Percentiles rank a stretch among this genome's conserved stretches.
phyloP scores from a whole-genome alignment of 2,797 vertebrate species.

The Cuculus canorus region DNA sequence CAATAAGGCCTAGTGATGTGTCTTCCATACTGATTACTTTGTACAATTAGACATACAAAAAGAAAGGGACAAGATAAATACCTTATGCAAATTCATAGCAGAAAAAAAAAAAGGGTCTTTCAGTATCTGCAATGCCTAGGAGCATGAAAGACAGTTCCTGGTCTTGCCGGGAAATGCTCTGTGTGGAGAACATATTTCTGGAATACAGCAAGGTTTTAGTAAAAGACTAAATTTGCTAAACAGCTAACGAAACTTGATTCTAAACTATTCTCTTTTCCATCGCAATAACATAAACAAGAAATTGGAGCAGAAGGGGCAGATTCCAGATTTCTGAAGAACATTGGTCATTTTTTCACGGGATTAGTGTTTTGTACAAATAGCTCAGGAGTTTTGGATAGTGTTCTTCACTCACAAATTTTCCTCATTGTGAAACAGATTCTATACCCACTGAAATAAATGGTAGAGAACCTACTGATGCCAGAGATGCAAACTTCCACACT shows the following conservation, averaged over 20 bases:
- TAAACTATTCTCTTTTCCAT: background rate
- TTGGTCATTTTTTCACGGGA: background rate
- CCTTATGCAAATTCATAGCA: constrained; percentile 54
- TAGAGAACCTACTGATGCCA: background rate
- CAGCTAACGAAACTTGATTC: background rate
- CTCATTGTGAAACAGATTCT: background rate
- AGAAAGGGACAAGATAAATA: constrained; percentile 55
- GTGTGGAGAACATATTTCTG: background rate
- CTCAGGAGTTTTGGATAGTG: background rate
- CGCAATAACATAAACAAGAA: background rate
- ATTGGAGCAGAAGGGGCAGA: background rate
- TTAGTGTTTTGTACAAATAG: accelerated
- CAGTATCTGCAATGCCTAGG: background rate
- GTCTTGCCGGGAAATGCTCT: background rate
- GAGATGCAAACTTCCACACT: background rate
- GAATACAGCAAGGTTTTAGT: background rate
- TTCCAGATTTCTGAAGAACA: background rate
- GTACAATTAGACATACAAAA: constrained; percentile 53
- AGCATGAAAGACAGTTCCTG: background rate
- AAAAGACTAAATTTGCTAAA: background rate
- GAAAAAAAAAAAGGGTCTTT: background rate
- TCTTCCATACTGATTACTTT: constrained; percentile 63
- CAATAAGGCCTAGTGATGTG: constrained; percentile 47
- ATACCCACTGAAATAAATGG: background rate
- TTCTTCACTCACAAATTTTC: background rate